Evolutionary conservation across 2,888 invertebrate genomes (phyloP), one percentile per base, ranked within the genome.

Genomic region (Sabatieria punctata): DNA sequence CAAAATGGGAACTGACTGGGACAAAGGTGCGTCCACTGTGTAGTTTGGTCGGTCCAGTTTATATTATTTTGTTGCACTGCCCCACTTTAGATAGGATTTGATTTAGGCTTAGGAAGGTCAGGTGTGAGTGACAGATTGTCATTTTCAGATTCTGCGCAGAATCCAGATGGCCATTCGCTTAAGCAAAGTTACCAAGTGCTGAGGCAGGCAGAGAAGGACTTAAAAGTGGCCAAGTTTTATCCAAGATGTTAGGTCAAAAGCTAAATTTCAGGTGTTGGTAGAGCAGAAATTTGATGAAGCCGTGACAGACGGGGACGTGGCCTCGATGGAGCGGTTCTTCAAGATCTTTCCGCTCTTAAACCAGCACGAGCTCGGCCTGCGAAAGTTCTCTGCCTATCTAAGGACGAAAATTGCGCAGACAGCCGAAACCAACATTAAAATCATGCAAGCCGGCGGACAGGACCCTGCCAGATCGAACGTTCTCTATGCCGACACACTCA

Each of bases 281-380:
- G 76, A 77, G 41, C 75, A 74, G 44, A 79, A 85, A 63, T 91
- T 95, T 65, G 85, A 88, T 58, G 86, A 88, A 61, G 86, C 95
- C 3, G 82, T 91, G 0, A 76, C 77, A 47, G 78, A 77, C 43
- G 83, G 84, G 58, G 91, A 95, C 66, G 75, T 85, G 37, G 81
- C 82, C 0, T 82, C 83, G 0, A 83, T 93, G 19, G 89, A 93
- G 65, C 73, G 93, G 46, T 85, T 93, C 65, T 95, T 95, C 67
- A 93, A 93, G 68, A 79, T 97, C 60, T 97, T 93, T 69, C 95
- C 97, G 0, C 73, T 93, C 49, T 73, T 99, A 8, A 86, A 86
- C 19, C 80, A 85, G 69, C 84, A 91, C 51, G 78, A 81, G 36
- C 83, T 85, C 57, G 95, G 95, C 11, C 76, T 97, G 15, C 77